Evolutionary conservation across 2,113 vertebrate species (phyloP).

Genomic region (Sisor rabdophorus): DNA sequence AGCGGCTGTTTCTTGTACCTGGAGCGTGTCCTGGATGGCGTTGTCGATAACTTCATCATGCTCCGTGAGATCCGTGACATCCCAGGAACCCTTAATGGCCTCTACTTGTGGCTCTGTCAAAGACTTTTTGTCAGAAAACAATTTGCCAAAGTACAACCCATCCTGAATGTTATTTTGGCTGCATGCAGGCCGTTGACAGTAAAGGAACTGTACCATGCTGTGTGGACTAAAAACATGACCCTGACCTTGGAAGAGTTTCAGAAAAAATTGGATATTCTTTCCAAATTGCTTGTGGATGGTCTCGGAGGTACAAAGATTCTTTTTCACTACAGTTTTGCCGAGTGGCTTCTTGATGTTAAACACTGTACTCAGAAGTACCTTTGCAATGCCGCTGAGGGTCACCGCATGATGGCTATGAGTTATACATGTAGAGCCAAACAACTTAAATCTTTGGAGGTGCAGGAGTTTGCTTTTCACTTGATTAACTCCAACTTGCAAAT

Average conservation of each 20-base stretch:
- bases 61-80: conserved; percentile 96
- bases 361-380: conserved; percentile 97
- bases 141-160: conserved; percentile 95
- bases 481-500: conserved; percentile 91
- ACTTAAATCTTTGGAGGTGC: conserved; percentile 84
- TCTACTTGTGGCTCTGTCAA: conserved; percentile 99
- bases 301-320: conserved; percentile 88
- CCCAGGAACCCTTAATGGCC: conserved; percentile 92
- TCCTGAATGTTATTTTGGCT: conserved; percentile 93
- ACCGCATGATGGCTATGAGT: conserved; percentile 96
- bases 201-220: conserved; percentile 87
- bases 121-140: conserved; percentile 98
- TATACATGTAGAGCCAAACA: conserved; percentile 92
- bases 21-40: conserved; percentile 93
- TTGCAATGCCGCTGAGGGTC: conserved; percentile 93
- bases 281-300: conserved; percentile 88
- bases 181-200: conserved; percentile 87
- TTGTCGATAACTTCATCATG: conserved; percentile 97
- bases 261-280: conserved; percentile 92
- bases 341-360: conserved; percentile 96
- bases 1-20: conserved; percentile 97
- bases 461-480: conserved; percentile 92
- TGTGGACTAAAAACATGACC: conserved; percentile 95
- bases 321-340: conserved; percentile 98
- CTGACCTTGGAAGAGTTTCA: conserved; percentile 92